Evolutionary conservation across 2,888 invertebrate genomes (phyloP).

Genomic region (Thereva unica): DNA sequence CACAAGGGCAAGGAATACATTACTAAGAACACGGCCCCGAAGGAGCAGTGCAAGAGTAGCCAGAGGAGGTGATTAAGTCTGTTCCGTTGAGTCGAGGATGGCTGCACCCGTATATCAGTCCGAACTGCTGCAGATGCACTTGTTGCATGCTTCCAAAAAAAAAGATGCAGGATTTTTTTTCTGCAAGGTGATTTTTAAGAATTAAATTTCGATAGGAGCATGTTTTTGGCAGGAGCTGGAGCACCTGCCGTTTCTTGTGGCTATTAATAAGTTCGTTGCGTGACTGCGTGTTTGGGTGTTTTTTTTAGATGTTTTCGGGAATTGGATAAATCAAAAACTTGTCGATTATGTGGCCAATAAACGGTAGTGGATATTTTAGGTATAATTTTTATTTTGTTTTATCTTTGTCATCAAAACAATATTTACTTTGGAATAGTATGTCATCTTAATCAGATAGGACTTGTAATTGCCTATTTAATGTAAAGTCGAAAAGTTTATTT

Average conservation of each 20-base stretch:
- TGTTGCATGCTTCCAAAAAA: conserved; percentile 34
- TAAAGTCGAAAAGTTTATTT: too few relatives aligned
- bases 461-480: too few relatives aligned
- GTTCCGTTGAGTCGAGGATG: conserved; percentile 21
- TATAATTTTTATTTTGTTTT: conserved; percentile 1
- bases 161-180: not conserved
- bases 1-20: conserved; percentile 1
- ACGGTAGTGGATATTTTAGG: not conserved
- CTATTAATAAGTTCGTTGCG: too few relatives aligned
- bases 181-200: not conserved
- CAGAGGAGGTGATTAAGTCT: conserved; percentile 31
- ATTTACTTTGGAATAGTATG: too few relatives aligned
- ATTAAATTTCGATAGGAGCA: not conserved
- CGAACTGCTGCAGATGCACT: conserved; percentile 35
- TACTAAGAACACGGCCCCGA: not conserved
- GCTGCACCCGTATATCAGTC: not conserved
- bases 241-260: conserved; percentile 20
- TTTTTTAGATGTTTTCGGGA: too few relatives aligned
- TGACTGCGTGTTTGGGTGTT: too few relatives aligned
- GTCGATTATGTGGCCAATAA: too few relatives aligned
- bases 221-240: not conserved
- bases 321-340: too few relatives aligned
- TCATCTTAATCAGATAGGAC: too few relatives aligned
- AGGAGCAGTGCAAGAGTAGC: conserved; percentile 21
- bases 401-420: too few relatives aligned